A percentile compares a stretch with the other conserved stretches of the same genome.
Conservation (phyloP, 2,113 vertebrate genomes). For the Meleagris gallopavo region DNA sequence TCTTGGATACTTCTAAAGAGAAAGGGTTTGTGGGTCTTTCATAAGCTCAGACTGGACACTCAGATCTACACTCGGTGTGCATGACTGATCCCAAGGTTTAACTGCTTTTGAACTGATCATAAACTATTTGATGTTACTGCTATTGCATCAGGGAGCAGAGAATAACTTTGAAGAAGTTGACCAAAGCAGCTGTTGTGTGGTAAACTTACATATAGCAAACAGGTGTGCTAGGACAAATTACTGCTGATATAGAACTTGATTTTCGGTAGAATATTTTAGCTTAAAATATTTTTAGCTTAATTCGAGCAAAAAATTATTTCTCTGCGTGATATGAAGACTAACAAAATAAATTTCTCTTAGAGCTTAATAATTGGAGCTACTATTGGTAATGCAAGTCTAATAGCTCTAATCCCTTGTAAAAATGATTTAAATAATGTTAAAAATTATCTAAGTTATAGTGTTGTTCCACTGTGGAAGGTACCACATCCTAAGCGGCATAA, state of each 20-base stretch:
- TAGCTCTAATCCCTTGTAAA: neutral
- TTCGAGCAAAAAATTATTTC: neutral
- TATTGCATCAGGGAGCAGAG: neutral
- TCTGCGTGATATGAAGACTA: neutral
- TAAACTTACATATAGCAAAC: neutral
- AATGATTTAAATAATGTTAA: neutral
- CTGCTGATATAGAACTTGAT: neutral
- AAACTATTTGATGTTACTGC: neutral
- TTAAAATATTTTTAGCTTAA: no score
- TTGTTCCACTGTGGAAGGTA: neutral
- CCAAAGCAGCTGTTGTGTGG: neutral
- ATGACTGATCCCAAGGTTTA: slow-evolving; percentile 8
- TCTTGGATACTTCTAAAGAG: neutral
- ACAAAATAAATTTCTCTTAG: neutral
- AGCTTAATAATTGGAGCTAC: neutral
- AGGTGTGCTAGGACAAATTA: neutral
- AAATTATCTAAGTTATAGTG: neutral
- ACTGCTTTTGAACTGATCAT: slow-evolving; percentile 46
- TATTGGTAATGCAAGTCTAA: neutral
- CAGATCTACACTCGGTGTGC: neutral
- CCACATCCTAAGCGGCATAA: neutral
- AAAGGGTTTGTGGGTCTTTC: slow-evolving; percentile 20
- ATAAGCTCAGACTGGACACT: slow-evolving; percentile 23
- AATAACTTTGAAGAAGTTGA: neutral
- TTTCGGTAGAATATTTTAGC: neutral